Conservation (phyloP, 2,888 invertebrate species). For the Eupsilia transversa region DNA sequence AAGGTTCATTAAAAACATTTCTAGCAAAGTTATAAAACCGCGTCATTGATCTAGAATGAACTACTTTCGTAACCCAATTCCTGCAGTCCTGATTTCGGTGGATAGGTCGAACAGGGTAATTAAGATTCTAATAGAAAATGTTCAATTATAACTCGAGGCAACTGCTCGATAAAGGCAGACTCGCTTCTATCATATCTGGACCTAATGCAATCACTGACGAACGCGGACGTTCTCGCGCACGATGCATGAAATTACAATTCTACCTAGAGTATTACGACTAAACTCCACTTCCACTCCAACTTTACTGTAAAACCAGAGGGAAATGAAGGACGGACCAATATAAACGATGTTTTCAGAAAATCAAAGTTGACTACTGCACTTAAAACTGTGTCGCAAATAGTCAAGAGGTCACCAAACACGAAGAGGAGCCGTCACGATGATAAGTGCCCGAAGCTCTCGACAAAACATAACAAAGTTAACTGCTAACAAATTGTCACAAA, state of each 20-base stretch:
- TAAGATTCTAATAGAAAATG: slow-evolving; percentile 55
- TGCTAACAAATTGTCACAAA: slow-evolving; percentile 72
- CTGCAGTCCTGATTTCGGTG: slow-evolving; percentile 29
- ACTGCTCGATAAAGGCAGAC: slow-evolving; percentile 19
- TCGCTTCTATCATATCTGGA: slow-evolving; percentile 37
- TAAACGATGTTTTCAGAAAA: slow-evolving; percentile 40
- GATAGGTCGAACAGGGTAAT: slow-evolving; percentile 30
- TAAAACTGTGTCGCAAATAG: slow-evolving; percentile 40
- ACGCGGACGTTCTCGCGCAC: slow-evolving; percentile 23
- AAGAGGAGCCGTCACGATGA: slow-evolving; percentile 62
- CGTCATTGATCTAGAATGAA: slow-evolving; percentile 31
- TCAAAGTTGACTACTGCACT: slow-evolving; percentile 57
- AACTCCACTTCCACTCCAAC: slow-evolving; percentile 13
- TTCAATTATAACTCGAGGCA: slow-evolving; percentile 47
- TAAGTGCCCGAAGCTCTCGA: slow-evolving; percentile 63
- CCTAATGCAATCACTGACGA: slow-evolving; percentile 43
- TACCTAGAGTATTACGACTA: slow-evolving; percentile 14
- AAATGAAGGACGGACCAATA: slow-evolving; percentile 37
- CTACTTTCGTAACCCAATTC: slow-evolving; percentile 40
- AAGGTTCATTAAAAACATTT: slow-evolving; percentile 20
- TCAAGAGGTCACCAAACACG: slow-evolving; percentile 48
- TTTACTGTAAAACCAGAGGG: slow-evolving; percentile 29
- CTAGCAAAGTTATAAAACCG: slow-evolving; percentile 20
- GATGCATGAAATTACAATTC: slow-evolving; percentile 53
- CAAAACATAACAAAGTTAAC: slow-evolving; percentile 67